phyloP scores from a whole-genome alignment of 2,888 invertebrate genomes.

The Linnaemya tessellans region DNA sequence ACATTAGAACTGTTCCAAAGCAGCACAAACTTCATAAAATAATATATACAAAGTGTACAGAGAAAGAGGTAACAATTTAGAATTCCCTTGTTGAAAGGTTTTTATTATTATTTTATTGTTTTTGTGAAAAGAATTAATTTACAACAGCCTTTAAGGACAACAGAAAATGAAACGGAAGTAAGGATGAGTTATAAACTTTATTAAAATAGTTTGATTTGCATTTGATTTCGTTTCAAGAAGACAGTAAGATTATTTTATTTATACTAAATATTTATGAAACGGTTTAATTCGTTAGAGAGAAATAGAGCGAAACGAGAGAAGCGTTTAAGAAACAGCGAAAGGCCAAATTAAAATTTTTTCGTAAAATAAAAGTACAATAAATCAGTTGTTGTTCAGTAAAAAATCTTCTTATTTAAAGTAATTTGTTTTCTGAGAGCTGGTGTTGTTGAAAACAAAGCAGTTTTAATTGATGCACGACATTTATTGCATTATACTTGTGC shows the following conservation, averaged over 20 bases:
- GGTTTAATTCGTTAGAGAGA: slow-evolving; percentile 27
- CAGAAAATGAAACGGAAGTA: slow-evolving; percentile 37
- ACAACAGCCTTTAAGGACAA: slow-evolving; percentile 57
- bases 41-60: slow-evolving; percentile 27
- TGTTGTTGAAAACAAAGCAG: slow-evolving; percentile 59
- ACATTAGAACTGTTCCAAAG: slow-evolving; percentile 18
- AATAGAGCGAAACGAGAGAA: slow-evolving; percentile 54
- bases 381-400: slow-evolving; percentile 70
- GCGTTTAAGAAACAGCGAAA: slow-evolving; percentile 54
- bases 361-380: slow-evolving; percentile 48
- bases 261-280: slow-evolving; percentile 27
- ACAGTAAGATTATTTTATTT: slow-evolving; percentile 22
- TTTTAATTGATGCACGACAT: slow-evolving; percentile 51
- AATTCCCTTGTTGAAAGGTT: slow-evolving; percentile 23
- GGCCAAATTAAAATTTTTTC: slow-evolving; percentile 58
- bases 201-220: slow-evolving; percentile 29
- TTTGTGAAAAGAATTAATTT: slow-evolving; percentile 45
- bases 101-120: background rate
- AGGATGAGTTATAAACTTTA: slow-evolving; percentile 21
- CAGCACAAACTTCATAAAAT: slow-evolving; percentile 41
- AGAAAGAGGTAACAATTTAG: slow-evolving; percentile 9
- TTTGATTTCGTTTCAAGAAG: background rate
- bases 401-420: slow-evolving; percentile 52
- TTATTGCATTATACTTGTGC: slow-evolving; percentile 46
- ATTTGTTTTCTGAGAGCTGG: slow-evolving; percentile 13